Evolutionary conservation across 2,888 invertebrate species (phyloP).

Genomic region (Aphelenchoides bicaudatus): DNA sequence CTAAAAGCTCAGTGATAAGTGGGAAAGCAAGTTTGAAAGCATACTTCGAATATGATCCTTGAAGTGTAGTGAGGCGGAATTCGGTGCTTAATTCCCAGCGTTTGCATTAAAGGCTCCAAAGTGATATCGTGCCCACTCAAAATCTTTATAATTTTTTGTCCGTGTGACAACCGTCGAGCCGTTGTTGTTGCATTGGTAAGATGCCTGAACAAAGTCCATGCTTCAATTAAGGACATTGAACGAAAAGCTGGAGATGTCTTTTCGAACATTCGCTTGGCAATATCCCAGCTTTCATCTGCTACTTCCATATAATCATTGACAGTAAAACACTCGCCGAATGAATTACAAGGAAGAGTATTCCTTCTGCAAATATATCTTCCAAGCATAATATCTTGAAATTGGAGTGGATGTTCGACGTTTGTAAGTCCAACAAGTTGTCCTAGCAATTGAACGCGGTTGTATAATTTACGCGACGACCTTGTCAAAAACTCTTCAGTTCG

Average conservation of each 20-base stretch:
- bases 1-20: conserved; percentile 16
- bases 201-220: conserved; percentile 16
- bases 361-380: conserved; percentile 75
- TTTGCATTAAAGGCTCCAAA: conserved; percentile 76
- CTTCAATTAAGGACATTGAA: conserved; percentile 22
- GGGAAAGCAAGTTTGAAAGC: conserved; percentile 7
- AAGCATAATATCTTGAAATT: conserved; percentile 26
- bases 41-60: conserved; percentile 75
- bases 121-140: conserved; percentile 91
- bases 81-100: conserved; percentile 71
- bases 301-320: conserved; percentile 21
- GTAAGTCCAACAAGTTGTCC: conserved; percentile 15
- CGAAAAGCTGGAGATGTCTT: conserved; percentile 1
- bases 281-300: conserved; percentile 11
- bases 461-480: neutral
- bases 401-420: conserved; percentile 20
- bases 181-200: neutral
- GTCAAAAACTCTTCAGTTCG: conserved; percentile 11
- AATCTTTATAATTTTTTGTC: conserved; percentile 72
- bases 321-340: conserved; percentile 56
- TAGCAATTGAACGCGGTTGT: conserved; percentile 16
- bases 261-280: conserved; percentile 16
- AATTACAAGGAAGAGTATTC: conserved; percentile 74
- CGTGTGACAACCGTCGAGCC: conserved; percentile 18
- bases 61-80: conserved; percentile 76